Percentiles rank a stretch among this genome's conserved stretches.
phyloP scores from a whole-genome alignment of 2,888 invertebrate species.

The Drosophila conformis region DNA sequence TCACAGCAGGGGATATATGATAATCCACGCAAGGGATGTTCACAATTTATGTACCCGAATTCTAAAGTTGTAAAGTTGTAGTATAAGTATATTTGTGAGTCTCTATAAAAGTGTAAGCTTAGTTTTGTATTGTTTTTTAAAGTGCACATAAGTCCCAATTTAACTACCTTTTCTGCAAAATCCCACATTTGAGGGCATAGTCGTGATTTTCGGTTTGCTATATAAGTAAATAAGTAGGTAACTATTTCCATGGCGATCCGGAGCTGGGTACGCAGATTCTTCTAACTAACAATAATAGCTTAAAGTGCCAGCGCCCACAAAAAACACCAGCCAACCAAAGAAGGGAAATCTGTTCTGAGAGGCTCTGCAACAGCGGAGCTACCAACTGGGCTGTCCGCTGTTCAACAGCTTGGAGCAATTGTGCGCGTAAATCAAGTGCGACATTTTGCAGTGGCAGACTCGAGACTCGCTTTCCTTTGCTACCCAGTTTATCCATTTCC shows the following conservation, averaged over 20 bases:
- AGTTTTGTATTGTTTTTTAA: not conserved
- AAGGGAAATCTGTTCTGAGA: not conserved
- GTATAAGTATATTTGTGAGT: not conserved
- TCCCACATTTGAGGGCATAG: not conserved
- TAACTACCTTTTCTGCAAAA: not conserved
- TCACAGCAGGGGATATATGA: not conserved
- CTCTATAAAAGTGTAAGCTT: not conserved
- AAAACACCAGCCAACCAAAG: not conserved
- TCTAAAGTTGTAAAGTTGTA: not conserved
- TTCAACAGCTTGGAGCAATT: constrained; percentile 68
- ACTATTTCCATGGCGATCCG: not conserved
- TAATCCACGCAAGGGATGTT: not conserved
- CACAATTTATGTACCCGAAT: not conserved
- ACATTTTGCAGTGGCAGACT: constrained; percentile 63
- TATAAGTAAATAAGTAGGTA: not conserved
- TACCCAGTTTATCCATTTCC: not conserved
- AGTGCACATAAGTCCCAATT: not conserved
- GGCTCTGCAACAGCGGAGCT: constrained; percentile 5
- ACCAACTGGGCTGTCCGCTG: constrained; percentile 23
- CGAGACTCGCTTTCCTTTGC: constrained; percentile 10
- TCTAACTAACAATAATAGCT: not conserved
- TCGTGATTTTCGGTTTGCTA: not conserved
- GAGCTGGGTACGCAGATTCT: not conserved
- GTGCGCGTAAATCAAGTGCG: constrained; percentile 72
- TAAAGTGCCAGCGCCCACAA: not conserved